Evolutionary conservation across 2,113 vertebrate species (phyloP), one percentile per base, ranked within the genome.

Genomic region (Oxyruncus cristatus): DNA sequence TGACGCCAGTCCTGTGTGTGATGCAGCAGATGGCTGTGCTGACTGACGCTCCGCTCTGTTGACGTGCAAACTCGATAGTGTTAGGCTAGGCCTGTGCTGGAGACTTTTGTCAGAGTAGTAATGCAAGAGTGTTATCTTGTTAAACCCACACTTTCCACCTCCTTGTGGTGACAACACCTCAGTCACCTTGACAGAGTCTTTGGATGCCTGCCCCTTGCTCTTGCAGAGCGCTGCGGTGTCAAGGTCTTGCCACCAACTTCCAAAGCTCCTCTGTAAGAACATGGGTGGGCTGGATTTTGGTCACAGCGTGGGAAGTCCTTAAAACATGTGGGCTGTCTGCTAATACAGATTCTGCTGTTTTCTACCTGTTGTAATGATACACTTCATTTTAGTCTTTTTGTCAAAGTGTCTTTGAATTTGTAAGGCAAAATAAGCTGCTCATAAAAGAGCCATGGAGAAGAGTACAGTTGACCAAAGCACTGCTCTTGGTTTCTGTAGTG

Each of bases 41-140:
- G 66, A 63, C 28, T 58, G 71, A 50, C 0, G 0, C 71, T 68
- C 28, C 11, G 11, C 72, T 52, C 53, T 68, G 21, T 39, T 75
- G 50, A 83, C 1, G 0, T 70, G 30, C 41, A 58, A 32, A 24
- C 24, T 70, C 1, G 0, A 28, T 5, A 18, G 23, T 3, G 6
- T 65, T 68, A 39, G 58, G 44, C 71, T 63, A 30, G 47, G 52
- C 74, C 76, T 84, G 27, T 0, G 0, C 35, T 61, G 47, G n/a
- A 75, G 41, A 13, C 49, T 47, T 68, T 28, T 47, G 35, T 12
- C 3, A 3, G n/a, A 50, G 30, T 26, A 49, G 42, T 46, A 42
- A 28, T 33, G 21, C 26, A 19, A 7, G 32, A 73, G 11, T 14
- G 28, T 46, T 84, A 24, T 3, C 61, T 56, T 84, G 41, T 52